Evolutionary conservation across 2,888 invertebrate genomes (phyloP).

Genomic region (Tetranychus piercei): DNA sequence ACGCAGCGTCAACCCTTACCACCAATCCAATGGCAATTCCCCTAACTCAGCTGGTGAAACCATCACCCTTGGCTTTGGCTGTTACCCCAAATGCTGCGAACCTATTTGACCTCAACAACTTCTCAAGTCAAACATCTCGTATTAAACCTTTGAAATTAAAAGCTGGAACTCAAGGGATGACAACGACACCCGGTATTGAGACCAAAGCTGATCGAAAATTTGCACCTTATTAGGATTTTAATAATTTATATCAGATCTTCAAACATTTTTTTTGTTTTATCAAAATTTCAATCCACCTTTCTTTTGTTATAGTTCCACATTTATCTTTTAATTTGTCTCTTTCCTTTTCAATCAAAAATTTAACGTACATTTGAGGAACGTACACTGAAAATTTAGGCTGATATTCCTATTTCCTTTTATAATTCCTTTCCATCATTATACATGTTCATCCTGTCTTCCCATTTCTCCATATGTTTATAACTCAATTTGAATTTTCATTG

Average conservation of each 20-base stretch:
- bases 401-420: no score
- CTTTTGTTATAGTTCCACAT: no score
- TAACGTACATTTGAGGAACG: no score
- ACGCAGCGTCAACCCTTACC: slow-evolving; percentile 17
- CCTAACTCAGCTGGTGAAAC: slow-evolving; percentile 18
- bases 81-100: slow-evolving; percentile 13
- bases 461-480: neutral
- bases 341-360: no score
- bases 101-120: slow-evolving; percentile 21
- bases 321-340: no score
- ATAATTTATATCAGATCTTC: neutral
- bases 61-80: slow-evolving; percentile 16
- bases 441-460: neutral
- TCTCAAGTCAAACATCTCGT: slow-evolving; percentile 17
- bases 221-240: slow-evolving; percentile 15
- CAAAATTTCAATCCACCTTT: no score
- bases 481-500: no score
- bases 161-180: slow-evolving; percentile 10
- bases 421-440: no score
- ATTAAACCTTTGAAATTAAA: slow-evolving; percentile 18
- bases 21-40: slow-evolving; percentile 19
- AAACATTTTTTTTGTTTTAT: neutral
- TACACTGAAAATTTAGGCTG: no score
- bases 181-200: slow-evolving; percentile 18
- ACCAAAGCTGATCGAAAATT: slow-evolving; percentile 20